phyloP scores from a whole-genome alignment of 2,888 invertebrate genomes.

The Eutolmus rufibarbis region DNA sequence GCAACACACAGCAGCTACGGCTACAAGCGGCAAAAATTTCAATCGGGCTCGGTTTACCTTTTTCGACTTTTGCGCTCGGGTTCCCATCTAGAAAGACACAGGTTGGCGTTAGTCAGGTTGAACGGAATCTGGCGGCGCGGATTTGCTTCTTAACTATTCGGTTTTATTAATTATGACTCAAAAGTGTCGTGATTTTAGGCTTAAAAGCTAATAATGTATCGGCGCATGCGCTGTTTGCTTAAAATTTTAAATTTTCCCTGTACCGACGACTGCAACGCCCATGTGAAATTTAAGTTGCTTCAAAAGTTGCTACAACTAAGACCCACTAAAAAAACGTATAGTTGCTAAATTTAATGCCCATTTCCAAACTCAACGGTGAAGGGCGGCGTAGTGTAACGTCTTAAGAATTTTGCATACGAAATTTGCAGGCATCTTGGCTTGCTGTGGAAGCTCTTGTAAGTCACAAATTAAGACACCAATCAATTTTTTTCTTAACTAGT shows the following conservation, averaged over 20 bases:
- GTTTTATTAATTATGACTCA: background rate
- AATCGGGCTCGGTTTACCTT: conserved; percentile 54
- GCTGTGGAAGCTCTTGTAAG: background rate
- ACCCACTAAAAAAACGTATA: background rate
- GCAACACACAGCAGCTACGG: background rate
- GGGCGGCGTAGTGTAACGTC: background rate
- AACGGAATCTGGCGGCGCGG: background rate
- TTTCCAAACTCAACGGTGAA: background rate
- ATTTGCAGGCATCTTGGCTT: background rate
- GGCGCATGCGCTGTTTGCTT: background rate
- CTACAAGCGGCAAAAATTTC: background rate
- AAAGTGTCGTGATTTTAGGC: background rate
- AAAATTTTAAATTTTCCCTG: background rate
- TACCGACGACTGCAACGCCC: background rate
- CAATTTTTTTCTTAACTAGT: background rate
- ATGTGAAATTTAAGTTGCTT: background rate
- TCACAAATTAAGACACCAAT: background rate
- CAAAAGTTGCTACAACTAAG: background rate
- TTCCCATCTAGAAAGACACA: conserved; percentile 61
- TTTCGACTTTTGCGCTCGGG: conserved; percentile 63
- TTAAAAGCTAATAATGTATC: background rate
- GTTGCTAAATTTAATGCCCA: background rate
- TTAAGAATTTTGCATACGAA: background rate
- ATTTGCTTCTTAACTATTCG: background rate
- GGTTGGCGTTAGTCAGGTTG: conserved; percentile 27